Conservation (phyloP, 2,888 invertebrate species). For the Electrophaes corylata region DNA sequence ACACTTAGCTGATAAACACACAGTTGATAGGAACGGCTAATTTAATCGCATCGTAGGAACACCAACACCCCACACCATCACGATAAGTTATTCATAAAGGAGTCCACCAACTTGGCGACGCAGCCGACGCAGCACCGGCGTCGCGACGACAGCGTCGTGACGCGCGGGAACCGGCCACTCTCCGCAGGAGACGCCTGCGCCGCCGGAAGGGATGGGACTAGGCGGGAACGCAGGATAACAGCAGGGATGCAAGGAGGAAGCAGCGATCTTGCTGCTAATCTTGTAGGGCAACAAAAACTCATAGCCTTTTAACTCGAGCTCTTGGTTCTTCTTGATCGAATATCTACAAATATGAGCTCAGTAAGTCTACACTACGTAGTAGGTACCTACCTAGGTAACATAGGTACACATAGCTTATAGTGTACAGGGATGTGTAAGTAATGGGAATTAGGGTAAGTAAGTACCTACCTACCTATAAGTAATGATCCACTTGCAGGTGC, state of each 20-base stretch:
- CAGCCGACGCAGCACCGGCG: slow-evolving; percentile 59
- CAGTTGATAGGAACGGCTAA: not conserved
- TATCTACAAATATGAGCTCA: not conserved
- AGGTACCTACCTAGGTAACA: too few species aligned
- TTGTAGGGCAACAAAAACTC: slow-evolving; percentile 28
- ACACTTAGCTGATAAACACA: not conserved
- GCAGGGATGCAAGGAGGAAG: slow-evolving; percentile 17
- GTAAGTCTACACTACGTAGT: not conserved
- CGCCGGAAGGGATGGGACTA: slow-evolving; percentile 1
- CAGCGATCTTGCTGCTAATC: slow-evolving; percentile 23
- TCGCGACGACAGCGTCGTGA: slow-evolving; percentile 30
- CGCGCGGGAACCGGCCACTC: slow-evolving; percentile 28
- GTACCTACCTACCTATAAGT: not conserved
- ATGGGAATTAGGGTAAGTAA: not conserved
- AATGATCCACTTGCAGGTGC: too few species aligned
- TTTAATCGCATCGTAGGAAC: slow-evolving; percentile 5
- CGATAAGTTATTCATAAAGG: slow-evolving; percentile 65
- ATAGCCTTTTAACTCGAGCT: slow-evolving; percentile 13
- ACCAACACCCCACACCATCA: slow-evolving; percentile 17
- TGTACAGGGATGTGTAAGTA: too few species aligned
- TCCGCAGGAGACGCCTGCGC: not conserved
- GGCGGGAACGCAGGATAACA: not conserved
- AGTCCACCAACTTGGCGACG: slow-evolving; percentile 65
- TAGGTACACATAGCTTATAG: too few species aligned
- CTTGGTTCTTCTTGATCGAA: not conserved